A percentile compares a stretch with the other conserved stretches of the same genome.
Conservation (phyloP, 30 jellyfish, hydroid and myxozoan species). For the Rhopilema esculentum region DNA sequence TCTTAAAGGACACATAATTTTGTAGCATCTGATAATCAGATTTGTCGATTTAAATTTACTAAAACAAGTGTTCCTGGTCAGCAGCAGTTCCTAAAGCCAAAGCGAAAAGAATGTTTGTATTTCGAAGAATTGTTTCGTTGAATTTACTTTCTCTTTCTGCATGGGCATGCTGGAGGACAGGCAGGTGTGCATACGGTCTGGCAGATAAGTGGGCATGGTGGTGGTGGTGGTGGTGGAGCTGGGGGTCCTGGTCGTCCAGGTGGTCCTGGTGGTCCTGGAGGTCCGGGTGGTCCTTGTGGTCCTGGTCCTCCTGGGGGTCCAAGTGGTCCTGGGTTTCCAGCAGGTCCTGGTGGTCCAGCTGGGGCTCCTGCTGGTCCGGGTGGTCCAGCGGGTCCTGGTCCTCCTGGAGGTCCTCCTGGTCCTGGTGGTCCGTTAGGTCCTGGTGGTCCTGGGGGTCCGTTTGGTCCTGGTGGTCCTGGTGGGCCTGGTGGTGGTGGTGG, state of each 20-base stretch:
- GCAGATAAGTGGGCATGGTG: conserved; percentile 94
- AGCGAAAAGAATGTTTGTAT: conserved; percentile 26
- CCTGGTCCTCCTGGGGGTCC: conserved; percentile 97
- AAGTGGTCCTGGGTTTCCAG: conserved; percentile 88
- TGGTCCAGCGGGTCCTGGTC: conserved; percentile 88
- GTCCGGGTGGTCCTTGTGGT: conserved; percentile 98
- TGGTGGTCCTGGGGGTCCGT: conserved; percentile 99
- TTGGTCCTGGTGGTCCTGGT: conserved; percentile 99
- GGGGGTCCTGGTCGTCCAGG: conserved; percentile 98
- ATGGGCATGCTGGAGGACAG: conserved; percentile 89
- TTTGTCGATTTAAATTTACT: conserved; percentile 33
- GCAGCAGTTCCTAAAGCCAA: conserved; percentile 70
- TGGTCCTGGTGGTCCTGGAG: conserved; percentile 99
- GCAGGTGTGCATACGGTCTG: conserved; percentile 67
- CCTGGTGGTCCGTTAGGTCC: conserved; percentile 99
- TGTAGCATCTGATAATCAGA: conserved; percentile 58
- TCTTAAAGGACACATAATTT: conserved; percentile 43
- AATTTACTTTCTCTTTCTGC: conserved; percentile 52
- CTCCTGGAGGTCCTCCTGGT: conserved; percentile 97
- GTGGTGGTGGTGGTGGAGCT: conserved; percentile 99
- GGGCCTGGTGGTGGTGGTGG: conserved; percentile 99
- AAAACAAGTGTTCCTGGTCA: conserved; percentile 47
- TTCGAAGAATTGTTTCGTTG: conserved; percentile 8
- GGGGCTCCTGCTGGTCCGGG: conserved; percentile 93
- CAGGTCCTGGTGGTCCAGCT: conserved; percentile 97